A percentile compares a stretch with the other conserved stretches of the same genome.
These are phyloP conservation scores for Condylura cristata DNA, from an alignment of 2,113 vertebrate genomes.

Conservation along the genomic window DNA sequence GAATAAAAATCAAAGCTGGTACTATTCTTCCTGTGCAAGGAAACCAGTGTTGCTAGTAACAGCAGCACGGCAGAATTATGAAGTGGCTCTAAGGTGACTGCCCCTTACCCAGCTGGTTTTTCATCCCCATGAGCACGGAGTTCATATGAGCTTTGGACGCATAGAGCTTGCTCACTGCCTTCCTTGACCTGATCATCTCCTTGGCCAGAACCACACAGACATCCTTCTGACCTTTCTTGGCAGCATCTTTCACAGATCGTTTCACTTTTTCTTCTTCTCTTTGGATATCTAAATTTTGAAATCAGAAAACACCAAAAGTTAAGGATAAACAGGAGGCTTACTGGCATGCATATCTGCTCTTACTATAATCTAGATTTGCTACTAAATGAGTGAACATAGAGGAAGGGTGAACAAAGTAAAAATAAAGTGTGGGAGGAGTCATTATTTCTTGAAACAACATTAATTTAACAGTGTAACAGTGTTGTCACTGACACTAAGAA, in stretches of 20 bases:
- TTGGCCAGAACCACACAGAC: slow-evolving; percentile 96
- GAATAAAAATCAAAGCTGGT: neutral
- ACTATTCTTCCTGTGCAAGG: neutral
- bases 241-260: slow-evolving; percentile 96
- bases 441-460: slow-evolving; percentile 22
- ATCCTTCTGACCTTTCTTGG: slow-evolving; percentile 96
- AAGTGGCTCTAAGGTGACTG: neutral
- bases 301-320: slow-evolving; percentile 29
- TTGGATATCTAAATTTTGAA: slow-evolving; percentile 92
- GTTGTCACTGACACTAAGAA: neutral
- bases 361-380: neutral
- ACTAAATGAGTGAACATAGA: neutral
- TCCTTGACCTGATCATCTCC: slow-evolving; percentile 95
- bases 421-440: neutral
- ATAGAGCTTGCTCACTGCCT: slow-evolving; percentile 93
- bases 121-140: slow-evolving; percentile 97
- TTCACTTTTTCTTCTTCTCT: slow-evolving; percentile 98
- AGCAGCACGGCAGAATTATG: neutral
- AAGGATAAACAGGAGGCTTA: neutral
- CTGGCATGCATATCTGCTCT: neutral
- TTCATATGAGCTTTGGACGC: slow-evolving; percentile 99
- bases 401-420: neutral
- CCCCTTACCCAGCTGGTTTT: slow-evolving; percentile 96
- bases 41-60: neutral
- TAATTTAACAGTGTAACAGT: neutral